A percentile compares a stretch with the other conserved stretches of the same genome.
These are phyloP conservation scores for Catharus ustulatus DNA, from an alignment of 2,797 vertebrate species.

Conservation along the genomic window DNA sequence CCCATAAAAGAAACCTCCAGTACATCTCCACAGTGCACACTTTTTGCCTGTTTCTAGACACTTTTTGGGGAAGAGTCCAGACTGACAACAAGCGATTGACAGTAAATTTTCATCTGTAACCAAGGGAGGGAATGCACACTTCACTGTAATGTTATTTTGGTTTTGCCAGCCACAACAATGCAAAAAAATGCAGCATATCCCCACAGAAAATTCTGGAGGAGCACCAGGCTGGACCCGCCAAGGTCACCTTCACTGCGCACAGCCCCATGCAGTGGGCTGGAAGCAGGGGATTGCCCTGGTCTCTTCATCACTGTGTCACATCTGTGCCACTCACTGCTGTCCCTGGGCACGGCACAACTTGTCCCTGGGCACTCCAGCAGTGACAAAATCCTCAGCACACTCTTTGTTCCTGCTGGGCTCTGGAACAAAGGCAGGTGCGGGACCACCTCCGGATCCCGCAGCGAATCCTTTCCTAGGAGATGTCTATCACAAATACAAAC, in stretches of 20 bases:
- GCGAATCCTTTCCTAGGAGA: conserved; percentile 38
- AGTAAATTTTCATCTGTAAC: not conserved
- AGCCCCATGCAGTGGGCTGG: not conserved
- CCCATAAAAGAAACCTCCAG: not conserved
- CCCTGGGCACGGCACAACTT: not conserved
- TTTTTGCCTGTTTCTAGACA: not conserved
- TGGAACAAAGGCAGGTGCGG: rapidly evolving
- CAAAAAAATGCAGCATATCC: not conserved
- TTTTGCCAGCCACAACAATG: not conserved
- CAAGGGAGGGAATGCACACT: not conserved
- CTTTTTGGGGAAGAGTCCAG: not conserved
- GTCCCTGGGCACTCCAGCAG: rapidly evolving
- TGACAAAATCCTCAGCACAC: not conserved
- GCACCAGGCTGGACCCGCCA: not conserved
- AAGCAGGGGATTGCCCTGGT: rapidly evolving
- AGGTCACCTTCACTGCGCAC: not conserved
- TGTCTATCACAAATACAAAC: not conserved
- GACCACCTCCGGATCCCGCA: not conserved
- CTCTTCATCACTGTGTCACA: not conserved
- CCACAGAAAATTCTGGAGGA: not conserved
- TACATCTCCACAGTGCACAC: not conserved
- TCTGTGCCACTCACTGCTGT: not conserved
- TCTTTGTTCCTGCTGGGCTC: not conserved
- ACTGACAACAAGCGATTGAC: not conserved
- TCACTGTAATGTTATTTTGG: not conserved